Evolutionary conservation across 2,888 invertebrate species (phyloP).

Genomic region (Tetragonisca angustula): DNA sequence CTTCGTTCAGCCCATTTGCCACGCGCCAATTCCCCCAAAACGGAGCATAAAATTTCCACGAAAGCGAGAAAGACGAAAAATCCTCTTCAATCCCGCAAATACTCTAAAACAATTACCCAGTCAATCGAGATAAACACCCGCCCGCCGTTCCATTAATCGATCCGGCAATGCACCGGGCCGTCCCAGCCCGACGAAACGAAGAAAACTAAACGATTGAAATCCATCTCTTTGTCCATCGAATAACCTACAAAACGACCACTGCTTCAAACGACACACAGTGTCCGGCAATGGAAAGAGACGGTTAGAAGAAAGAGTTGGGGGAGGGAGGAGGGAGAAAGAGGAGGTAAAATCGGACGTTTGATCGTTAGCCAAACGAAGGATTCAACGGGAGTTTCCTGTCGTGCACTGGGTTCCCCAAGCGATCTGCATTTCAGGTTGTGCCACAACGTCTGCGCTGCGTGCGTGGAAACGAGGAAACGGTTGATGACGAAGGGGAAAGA

Average conservation of each 20-base stretch:
- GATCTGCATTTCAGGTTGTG: slow-evolving; percentile 17
- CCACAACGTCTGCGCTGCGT: slow-evolving; percentile 21
- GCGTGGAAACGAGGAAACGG: not conserved
- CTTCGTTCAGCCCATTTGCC: not conserved
- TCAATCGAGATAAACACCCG: not conserved
- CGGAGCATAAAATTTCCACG: too few species aligned
- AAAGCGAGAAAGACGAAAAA: too few species aligned
- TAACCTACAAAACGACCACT: not conserved
- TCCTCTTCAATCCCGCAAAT: not conserved
- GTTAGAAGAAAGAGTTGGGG: not conserved
- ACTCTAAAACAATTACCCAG: not conserved
- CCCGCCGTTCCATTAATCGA: too few species aligned
- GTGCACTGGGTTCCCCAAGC: slow-evolving; percentile 14
- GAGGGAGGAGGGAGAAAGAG: not conserved
- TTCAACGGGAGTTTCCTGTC: not conserved
- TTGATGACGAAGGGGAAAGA: not conserved
- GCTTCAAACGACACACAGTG: not conserved
- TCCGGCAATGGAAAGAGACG: not conserved
- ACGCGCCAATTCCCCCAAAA: too few species aligned
- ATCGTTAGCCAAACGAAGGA: slow-evolving; percentile 10
- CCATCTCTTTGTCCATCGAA: not conserved
- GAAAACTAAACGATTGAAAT: not conserved
- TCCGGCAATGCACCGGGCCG: too few species aligned
- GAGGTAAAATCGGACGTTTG: slow-evolving; percentile 29
- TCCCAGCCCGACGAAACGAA: not conserved